Conservation (phyloP, 2,113 vertebrate genomes). For the Verasper variegatus region DNA sequence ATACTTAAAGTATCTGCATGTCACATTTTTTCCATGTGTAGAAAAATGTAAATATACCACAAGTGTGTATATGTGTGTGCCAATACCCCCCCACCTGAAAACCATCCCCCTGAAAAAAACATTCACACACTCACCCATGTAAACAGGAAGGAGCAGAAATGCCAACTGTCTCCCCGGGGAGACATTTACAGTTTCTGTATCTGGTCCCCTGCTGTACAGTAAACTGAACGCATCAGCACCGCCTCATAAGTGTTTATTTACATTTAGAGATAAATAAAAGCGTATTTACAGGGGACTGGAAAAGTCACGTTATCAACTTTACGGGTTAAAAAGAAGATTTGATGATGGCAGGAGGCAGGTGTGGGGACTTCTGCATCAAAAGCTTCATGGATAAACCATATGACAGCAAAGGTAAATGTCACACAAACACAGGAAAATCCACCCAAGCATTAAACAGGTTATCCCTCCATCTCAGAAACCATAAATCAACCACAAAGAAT, state of each 20-base stretch:
- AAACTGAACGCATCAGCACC: not conserved
- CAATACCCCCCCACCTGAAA: not conserved
- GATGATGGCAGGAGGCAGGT: not conserved
- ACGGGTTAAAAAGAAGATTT: not conserved
- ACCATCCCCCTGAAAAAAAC: slow-evolving; percentile 24
- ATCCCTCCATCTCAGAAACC: slow-evolving; percentile 54
- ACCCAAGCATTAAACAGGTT: slow-evolving; percentile 51
- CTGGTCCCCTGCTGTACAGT: not conserved
- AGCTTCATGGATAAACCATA: slow-evolving; percentile 46
- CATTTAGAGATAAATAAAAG: not conserved
- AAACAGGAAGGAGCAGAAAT: slow-evolving; percentile 66
- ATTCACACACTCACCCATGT: slow-evolving; percentile 15
- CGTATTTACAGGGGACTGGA: too few relatives aligned
- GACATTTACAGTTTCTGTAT: slow-evolving; percentile 31
- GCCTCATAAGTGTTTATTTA: not conserved
- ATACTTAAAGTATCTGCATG: too few relatives aligned
- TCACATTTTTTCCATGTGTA: too few relatives aligned
- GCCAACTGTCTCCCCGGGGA: slow-evolving; percentile 55
- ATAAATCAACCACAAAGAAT: slow-evolving; percentile 67
- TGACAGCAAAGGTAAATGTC: slow-evolving; percentile 67
- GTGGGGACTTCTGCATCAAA: slow-evolving; percentile 7
- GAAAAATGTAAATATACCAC: not conserved
- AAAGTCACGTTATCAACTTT: too few relatives aligned
- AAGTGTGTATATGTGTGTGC: slow-evolving; percentile 3
- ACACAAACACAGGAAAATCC: slow-evolving; percentile 38